Evolutionary conservation across 2,797 vertebrate genomes (phyloP).

Genomic region (Eupleurogrammus muticus): DNA sequence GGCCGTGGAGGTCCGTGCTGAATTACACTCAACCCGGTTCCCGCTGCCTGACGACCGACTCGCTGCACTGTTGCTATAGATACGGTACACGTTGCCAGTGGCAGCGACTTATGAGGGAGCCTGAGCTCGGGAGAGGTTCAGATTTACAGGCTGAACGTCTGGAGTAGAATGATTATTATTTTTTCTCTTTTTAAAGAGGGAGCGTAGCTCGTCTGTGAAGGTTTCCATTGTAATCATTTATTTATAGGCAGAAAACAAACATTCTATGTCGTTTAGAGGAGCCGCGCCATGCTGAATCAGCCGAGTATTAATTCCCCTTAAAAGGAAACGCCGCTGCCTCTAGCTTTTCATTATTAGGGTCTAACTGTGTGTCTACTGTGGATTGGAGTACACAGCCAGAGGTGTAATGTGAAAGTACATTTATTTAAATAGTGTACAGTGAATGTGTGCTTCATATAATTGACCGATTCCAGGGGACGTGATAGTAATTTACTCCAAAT

Average conservation of each 20-base stretch:
- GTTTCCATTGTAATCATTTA: conserved; percentile 26
- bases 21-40: conserved; percentile 68
- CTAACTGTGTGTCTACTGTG: conserved; percentile 10
- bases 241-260: conserved; percentile 10
- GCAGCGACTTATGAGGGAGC: conserved; percentile 49
- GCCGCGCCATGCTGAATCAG: conserved; percentile 17
- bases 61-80: conserved; percentile 78
- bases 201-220: conserved; percentile 46
- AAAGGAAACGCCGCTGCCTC: conserved; percentile 20
- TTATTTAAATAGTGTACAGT: not conserved
- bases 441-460: not conserved
- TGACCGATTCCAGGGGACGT: not conserved
- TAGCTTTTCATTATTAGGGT: conserved; percentile 22
- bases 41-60: conserved; percentile 64
- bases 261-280: conserved; percentile 41
- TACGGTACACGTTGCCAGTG: conserved; percentile 74
- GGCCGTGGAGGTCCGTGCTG: conserved; percentile 49
- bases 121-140: conserved; percentile 50
- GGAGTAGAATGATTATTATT: conserved; percentile 30
- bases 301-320: conserved; percentile 27
- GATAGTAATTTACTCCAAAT: too few relatives aligned
- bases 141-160: conserved; percentile 47
- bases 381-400: conserved; percentile 13
- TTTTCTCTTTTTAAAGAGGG: not conserved
- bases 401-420: not conserved